Percentiles rank a stretch among this genome's conserved stretches.
These are phyloP conservation scores for Macroglossus sobrinus DNA, from an alignment of 2,113 vertebrate species.

Conservation along the genomic window DNA sequence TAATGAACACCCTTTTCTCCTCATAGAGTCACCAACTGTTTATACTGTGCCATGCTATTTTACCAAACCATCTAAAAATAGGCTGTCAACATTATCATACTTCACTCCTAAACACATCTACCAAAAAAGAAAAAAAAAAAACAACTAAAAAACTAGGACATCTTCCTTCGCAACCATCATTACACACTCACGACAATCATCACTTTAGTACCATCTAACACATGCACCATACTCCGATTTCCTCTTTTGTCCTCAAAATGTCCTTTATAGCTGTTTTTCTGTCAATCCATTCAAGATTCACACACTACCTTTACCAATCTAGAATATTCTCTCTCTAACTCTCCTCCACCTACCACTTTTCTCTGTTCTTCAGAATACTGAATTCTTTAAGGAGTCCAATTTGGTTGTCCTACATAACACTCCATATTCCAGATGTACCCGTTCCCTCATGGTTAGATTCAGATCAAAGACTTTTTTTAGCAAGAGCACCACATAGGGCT, in stretches of 20 bases:
- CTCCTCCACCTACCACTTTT: not conserved
- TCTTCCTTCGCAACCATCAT: not conserved
- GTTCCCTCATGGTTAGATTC: not conserved
- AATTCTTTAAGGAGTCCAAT: not conserved
- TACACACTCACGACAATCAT: not conserved
- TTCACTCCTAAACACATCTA: not conserved
- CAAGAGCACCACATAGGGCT: not conserved
- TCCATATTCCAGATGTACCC: not conserved
- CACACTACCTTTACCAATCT: not conserved
- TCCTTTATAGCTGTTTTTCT: not conserved
- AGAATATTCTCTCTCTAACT: not conserved
- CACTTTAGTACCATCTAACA: not conserved
- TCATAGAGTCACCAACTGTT: not conserved
- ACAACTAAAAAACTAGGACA: not conserved
- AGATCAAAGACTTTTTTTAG: not conserved
- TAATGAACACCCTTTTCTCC: not conserved
- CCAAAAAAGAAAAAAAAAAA: not conserved
- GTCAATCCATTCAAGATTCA: not conserved
- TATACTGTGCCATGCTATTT: not conserved
- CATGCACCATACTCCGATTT: not conserved
- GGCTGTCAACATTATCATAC: not conserved
- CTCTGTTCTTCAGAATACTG: not conserved
- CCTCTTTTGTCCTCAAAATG: not conserved
- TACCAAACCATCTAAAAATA: constrained; percentile 10
- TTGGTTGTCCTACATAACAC: not conserved